Evolutionary conservation across 1,140 invertebrate genomes (phyloP).

Genomic region (Augochlora pura): DNA sequence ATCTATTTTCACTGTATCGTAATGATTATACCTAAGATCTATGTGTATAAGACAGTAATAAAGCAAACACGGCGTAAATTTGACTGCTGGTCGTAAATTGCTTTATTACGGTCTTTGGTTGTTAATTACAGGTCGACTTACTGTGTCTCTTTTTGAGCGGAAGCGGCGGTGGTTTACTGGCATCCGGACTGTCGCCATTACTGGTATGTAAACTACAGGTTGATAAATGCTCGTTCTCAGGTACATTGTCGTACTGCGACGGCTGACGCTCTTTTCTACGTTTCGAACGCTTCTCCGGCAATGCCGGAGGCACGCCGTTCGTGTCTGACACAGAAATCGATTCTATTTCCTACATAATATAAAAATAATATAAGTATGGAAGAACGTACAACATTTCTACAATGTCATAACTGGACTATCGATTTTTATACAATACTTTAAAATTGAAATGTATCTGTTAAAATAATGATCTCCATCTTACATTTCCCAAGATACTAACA

Average conservation of each 20-base stretch:
- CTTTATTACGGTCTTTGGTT: constrained; percentile 22
- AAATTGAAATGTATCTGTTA: too few relatives aligned
- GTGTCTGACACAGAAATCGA: constrained; percentile 64
- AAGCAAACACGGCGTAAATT: background rate
- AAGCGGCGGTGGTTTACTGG: constrained; percentile 90
- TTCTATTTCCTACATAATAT: constrained; percentile 70
- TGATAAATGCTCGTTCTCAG: constrained; percentile 82
- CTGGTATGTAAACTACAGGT: constrained; percentile 80
- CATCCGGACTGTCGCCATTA: constrained; percentile 78
- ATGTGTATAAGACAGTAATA: constrained; percentile 19
- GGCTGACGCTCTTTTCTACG: constrained; percentile 82
- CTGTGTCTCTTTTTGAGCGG: constrained; percentile 96
- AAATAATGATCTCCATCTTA: too few relatives aligned
- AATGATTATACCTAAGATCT: background rate
- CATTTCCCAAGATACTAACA: too few relatives aligned
- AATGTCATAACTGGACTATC: background rate
- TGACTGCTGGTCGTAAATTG: background rate
- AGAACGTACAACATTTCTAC: background rate
- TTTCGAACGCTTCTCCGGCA: constrained; percentile 83
- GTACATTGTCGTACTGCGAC: constrained; percentile 89
- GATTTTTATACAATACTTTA: too few relatives aligned
- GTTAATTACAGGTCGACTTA: constrained; percentile 82
- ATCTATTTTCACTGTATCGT: background rate
- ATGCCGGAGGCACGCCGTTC: constrained; percentile 83
- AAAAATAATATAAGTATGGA: background rate